Evolutionary conservation across 2,113 vertebrate species (phyloP).

Genomic region (Columba janthina): DNA sequence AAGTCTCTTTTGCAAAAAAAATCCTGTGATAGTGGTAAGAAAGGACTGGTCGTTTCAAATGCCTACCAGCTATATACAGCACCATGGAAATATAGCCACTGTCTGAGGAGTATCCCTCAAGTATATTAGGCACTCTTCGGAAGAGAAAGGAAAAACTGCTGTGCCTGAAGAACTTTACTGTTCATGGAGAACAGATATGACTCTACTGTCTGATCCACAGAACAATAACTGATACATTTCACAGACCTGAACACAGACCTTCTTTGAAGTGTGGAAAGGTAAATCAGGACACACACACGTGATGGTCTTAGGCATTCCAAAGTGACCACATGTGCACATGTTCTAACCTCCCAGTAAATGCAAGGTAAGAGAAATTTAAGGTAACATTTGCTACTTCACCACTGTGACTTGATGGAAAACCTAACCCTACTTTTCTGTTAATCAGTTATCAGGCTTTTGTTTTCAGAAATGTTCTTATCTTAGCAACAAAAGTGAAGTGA

Average conservation of each 20-base stretch:
- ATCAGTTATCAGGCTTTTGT: background rate
- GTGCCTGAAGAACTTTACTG: background rate
- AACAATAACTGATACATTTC: background rate
- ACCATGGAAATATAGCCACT: background rate
- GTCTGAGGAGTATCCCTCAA: background rate
- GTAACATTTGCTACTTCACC: background rate
- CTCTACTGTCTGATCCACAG: background rate
- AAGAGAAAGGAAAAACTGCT: background rate
- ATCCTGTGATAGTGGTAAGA: background rate
- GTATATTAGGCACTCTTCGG: background rate
- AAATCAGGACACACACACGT: background rate
- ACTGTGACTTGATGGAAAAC: background rate
- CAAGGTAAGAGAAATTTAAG: background rate
- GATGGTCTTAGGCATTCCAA: background rate
- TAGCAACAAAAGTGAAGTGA: background rate
- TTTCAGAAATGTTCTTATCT: background rate
- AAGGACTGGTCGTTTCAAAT: background rate
- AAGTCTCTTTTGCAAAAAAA: background rate
- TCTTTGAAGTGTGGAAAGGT: background rate
- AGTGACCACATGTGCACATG: background rate
- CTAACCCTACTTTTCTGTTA: background rate
- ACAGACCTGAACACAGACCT: background rate
- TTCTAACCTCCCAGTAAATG: background rate
- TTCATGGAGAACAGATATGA: background rate
- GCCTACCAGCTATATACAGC: background rate